phyloP scores from a whole-genome alignment of 1,140 invertebrate genomes.

The Atopsyche davidsoni region DNA sequence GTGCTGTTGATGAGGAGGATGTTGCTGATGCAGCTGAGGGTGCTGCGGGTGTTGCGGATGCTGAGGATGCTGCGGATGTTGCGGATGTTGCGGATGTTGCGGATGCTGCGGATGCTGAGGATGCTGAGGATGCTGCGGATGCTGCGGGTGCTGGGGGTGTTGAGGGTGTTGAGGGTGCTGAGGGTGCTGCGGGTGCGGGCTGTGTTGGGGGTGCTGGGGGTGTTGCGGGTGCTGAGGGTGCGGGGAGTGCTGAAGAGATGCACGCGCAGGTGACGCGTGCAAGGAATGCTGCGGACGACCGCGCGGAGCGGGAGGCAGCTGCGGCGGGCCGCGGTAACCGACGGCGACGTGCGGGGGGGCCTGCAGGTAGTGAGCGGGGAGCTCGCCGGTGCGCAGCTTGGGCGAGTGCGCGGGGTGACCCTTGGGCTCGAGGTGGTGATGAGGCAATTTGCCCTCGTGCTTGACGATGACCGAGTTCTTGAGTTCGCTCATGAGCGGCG shows the following conservation, averaged over 20 bases:
- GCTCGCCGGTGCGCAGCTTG: conserved; percentile 51
- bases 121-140: conserved; percentile 26
- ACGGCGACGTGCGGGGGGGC: conserved; percentile 38
- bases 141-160: conserved; percentile 37
- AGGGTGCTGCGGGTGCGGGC: conserved; percentile 45
- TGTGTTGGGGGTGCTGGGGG: conserved; percentile 37
- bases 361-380: conserved; percentile 56
- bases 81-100: background rate
- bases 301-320: conserved; percentile 35
- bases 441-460: conserved; percentile 59
- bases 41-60: conserved; percentile 50
- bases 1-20: too few species aligned
- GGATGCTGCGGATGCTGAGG: conserved; percentile 33
- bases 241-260: conserved; percentile 52
- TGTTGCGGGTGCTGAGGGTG: conserved; percentile 50
- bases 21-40: too few species aligned
- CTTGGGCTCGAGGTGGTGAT: conserved; percentile 50
- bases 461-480: conserved; percentile 75
- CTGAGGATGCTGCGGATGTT: conserved; percentile 53
- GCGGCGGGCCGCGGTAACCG: conserved; percentile 31
- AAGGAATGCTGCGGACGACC: conserved; percentile 30
- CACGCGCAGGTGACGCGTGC: conserved; percentile 27
- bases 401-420: conserved; percentile 54
- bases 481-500: conserved; percentile 56
- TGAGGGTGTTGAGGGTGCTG: conserved; percentile 37